Base-by-base conservation (phyloP, 2,797 vertebrate species). In the Spea hammondii region DNA sequence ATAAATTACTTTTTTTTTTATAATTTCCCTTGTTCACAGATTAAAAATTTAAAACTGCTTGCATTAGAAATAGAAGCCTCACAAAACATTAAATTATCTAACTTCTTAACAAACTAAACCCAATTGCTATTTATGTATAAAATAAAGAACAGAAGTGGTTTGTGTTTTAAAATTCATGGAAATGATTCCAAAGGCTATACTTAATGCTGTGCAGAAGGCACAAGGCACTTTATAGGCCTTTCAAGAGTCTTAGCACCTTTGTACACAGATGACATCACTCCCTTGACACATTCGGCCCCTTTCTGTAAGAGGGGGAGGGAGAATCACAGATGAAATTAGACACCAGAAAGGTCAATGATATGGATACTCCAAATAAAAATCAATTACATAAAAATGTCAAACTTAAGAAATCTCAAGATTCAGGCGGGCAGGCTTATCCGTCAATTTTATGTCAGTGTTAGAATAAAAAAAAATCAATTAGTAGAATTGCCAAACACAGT, bases 381-480 rank as follows among this genome's bases (percentile, higher is more conserved):
- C 46, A 86, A 84, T 77, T 64, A 83, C 78, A 79, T 80, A 85
- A 83, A 70, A 70, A 10, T 79, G 45, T 71, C 72, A 70, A 17
- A 65, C 85, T 72, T 47, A 75, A 85, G 84, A 86, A 0, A 70
- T 75, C 78, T 79, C 72, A 70, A 79, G 78, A 57, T 74, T 75
- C 71, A 75, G 65, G 45, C 66, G 54, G 62, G 68, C 69, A 60
- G 72, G 51, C 72, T 79, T 66, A 74, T 79, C 66, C 74, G 49
- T 79, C 78, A 79, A 59, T 65, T 79, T 79, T 79, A 79, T 64
- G 13, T 74, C 62, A 59, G 17, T 49, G 44, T 17, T 50, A 65
- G 53, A 74, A 60, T 66, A 64, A 68, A 53, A 79, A 79, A 70
- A 60, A 79, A 79, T 79, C 67, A 69, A 69, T 69, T 79, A 79